phyloP scores from a whole-genome alignment of 2,888 invertebrate species.

The Ischnura elegans region DNA sequence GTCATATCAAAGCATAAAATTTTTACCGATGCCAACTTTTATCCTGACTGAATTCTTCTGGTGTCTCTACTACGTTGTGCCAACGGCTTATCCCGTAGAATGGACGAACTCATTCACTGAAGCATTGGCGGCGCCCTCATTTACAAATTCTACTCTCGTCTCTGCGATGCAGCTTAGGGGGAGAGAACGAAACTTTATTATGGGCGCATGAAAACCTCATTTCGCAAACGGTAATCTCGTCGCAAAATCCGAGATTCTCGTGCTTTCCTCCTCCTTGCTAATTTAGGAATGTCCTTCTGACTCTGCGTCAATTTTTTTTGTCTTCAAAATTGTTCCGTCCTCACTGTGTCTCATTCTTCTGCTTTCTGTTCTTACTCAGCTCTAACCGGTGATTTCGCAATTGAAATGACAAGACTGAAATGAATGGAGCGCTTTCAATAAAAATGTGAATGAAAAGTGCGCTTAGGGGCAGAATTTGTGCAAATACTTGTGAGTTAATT shows the following conservation, averaged over 20 bases:
- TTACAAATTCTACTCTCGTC: not conserved
- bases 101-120: not conserved
- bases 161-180: not conserved
- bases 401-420: too few species aligned
- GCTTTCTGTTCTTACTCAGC: too few species aligned
- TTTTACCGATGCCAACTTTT: too few species aligned
- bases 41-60: too few species aligned
- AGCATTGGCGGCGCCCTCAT: not conserved
- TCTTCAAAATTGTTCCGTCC: not conserved
- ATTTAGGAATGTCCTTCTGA: not conserved
- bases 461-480: too few species aligned
- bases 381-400: too few species aligned
- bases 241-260: not conserved
- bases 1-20: too few species aligned
- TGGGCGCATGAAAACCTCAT: not conserved
- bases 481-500: too few species aligned
- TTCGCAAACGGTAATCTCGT: not conserved
- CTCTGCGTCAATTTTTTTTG: not conserved
- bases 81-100: not conserved
- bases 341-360: not conserved
- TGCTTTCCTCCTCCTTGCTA: not conserved
- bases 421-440: too few species aligned
- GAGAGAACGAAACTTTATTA: not conserved
- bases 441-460: too few species aligned
- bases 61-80: too few species aligned